Base-by-base conservation (phyloP, 2,113 vertebrate species). In the Prochilodus magdalenae region DNA sequence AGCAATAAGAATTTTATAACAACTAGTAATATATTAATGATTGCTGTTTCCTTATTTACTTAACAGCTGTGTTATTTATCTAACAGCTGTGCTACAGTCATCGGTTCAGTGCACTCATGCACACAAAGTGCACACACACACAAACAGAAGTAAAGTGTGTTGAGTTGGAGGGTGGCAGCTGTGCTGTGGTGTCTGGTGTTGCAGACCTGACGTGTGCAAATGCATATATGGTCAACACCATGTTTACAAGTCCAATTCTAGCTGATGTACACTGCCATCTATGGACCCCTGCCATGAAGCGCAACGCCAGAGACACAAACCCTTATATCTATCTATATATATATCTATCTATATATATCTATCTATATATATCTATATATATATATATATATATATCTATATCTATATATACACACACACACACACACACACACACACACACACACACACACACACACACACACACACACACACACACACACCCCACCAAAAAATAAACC, bases 251-350 rank as follows among this genome's bases (percentile, higher is more conserved):
- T 69, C 79, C 79, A 24, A 44, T 20, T 70, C 16, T 82, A 75
- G 85, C 89, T 91, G 91, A 92, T 79, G 74, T 89, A 90, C 90
- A 92, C 92, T 93, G 94, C 93, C 93, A 91, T 90, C 93, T 94
- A 93, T 91, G 85, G 92, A 89, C 89, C 44, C 78, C 55, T 73
- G 36, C 85, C 80, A 57, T 92, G 88, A 92, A 93, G 57, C 73
- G 30, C 82, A 84, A 83, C 79, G 24, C 5, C 22, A 59, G 5
- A 59, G 27, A 14, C 65, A 8, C 29, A 44, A 0, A 5, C n/a
- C 1, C 33, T 11, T 63, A 30, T 65, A 27, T 0, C 10, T 13
- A 7, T 36, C 11, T 36, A 30, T 36, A 67, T 18, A 67, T 36
- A n/a, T n/a, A n/a, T n/a, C n/a, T n/a, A n/a, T n/a, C n/a, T n/a